phyloP scores from a whole-genome alignment of 2,888 invertebrate genomes.

The Pinctada fucata region DNA sequence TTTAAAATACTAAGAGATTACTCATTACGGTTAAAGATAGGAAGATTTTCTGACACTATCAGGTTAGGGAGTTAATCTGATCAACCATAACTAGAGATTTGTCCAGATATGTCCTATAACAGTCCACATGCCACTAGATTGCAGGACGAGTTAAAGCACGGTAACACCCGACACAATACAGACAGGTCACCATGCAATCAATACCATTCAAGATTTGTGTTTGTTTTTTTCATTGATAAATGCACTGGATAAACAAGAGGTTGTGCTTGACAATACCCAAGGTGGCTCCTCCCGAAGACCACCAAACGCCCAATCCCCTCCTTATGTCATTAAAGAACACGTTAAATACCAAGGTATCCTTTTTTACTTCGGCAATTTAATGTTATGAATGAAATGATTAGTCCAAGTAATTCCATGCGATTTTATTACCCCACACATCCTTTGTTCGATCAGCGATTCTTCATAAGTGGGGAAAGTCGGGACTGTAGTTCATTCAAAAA shows the following conservation, averaged over 20 bases:
- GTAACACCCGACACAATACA: no score
- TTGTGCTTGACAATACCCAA: no score
- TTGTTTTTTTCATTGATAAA: no score
- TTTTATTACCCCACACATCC: not conserved
- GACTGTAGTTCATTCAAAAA: no score
- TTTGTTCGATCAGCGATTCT: not conserved
- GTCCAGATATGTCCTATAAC: no score
- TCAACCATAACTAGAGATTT: not conserved
- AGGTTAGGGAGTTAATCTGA: not conserved
- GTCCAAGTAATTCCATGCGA: not conserved
- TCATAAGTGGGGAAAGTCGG: no score
- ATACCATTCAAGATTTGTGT: no score
- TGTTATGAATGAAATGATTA: not conserved
- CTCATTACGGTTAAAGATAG: not conserved
- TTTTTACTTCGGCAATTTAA: not conserved
- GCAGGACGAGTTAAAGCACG: no score
- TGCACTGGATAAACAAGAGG: no score
- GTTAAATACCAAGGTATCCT: not conserved
- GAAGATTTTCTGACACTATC: not conserved
- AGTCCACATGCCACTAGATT: no score
- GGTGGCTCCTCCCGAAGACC: not conserved
- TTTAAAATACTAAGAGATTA: not conserved
- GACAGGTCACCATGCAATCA: no score
- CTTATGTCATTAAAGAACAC: not conserved
- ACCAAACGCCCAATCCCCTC: not conserved